These are phyloP conservation scores for Ploceus nigricollis DNA, from an alignment of 2,113 vertebrate genomes.

Conservation along the genomic window DNA sequence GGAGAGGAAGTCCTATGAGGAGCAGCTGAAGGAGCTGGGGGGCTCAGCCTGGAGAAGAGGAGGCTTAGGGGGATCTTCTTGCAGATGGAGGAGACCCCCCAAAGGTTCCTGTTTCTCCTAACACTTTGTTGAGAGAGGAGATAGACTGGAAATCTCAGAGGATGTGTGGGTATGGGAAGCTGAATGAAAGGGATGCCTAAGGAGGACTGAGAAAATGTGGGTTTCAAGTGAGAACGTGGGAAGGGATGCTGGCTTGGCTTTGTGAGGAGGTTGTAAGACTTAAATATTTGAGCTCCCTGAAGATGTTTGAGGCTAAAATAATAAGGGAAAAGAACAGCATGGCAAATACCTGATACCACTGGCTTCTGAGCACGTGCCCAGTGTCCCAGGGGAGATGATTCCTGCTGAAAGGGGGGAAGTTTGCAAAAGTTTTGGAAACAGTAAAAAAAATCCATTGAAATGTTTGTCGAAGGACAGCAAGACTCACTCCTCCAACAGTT, in stretches of 20 bases:
- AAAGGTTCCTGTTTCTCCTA: neutral
- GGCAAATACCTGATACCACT: neutral
- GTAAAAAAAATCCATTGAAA: neutral
- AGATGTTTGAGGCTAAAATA: neutral
- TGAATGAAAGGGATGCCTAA: neutral
- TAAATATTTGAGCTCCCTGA: neutral
- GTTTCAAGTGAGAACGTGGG: neutral
- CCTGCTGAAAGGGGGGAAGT: neutral
- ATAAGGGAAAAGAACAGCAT: neutral
- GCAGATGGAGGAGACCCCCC: neutral
- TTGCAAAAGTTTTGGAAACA: neutral
- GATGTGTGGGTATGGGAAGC: neutral
- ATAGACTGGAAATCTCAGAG: neutral
- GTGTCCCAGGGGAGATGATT: neutral
- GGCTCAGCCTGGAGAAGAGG: neutral
- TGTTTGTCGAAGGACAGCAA: neutral
- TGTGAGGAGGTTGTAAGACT: neutral
- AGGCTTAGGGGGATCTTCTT: neutral
- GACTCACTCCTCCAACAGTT: neutral
- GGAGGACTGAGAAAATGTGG: neutral
- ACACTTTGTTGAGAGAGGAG: neutral
- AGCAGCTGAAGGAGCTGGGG: neutral
- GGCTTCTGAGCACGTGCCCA: fast-evolving
- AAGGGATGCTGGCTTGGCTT: neutral
- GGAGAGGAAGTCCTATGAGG: neutral